Percentiles rank a stretch among this genome's conserved stretches.
phyloP scores from a whole-genome alignment of 30 jellyfish, hydroid and myxozoan genomes.

The Cassiopea andromeda region DNA sequence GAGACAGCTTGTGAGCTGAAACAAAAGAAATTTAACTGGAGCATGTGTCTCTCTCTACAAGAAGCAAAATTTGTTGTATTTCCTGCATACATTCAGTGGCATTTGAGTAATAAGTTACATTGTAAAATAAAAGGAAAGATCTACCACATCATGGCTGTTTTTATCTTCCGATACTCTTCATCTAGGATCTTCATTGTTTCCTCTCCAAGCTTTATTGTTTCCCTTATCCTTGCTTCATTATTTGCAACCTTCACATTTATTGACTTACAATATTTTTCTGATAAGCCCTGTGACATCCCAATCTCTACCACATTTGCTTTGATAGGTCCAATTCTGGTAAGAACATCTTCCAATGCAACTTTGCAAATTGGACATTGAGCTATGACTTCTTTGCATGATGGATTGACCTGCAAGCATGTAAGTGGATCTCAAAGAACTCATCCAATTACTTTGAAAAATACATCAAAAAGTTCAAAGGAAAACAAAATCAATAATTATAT shows the following conservation, averaged over 20 bases:
- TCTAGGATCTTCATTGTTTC: constrained; percentile 89
- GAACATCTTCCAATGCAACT: constrained; percentile 59
- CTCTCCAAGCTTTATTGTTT: constrained; percentile 78
- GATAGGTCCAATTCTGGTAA: constrained; percentile 41
- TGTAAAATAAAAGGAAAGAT: not conserved
- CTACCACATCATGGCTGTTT: constrained; percentile 91
- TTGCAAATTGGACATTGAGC: constrained; percentile 79
- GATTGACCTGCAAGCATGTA: constrained; percentile 61
- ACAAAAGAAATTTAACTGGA: too few relatives aligned
- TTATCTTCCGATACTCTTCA: constrained; percentile 71
- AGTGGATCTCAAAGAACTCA: not conserved
- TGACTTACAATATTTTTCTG: constrained; percentile 64
- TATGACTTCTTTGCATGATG: constrained; percentile 69
- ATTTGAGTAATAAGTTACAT: not conserved
- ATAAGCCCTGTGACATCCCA: constrained; percentile 65
- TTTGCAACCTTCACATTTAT: constrained; percentile 28
- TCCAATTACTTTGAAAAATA: not conserved
- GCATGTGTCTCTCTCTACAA: too few relatives aligned
- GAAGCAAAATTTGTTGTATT: too few relatives aligned
- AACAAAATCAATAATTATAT: too few relatives aligned
- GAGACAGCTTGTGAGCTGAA: too few relatives aligned
- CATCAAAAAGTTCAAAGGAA: not conserved
- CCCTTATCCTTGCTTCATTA: constrained; percentile 67
- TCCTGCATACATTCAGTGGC: not conserved
- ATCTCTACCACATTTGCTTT: constrained; percentile 34